Evolutionary conservation across 2,113 vertebrate genomes (phyloP).

Genomic region (Gyps fulvus): DNA sequence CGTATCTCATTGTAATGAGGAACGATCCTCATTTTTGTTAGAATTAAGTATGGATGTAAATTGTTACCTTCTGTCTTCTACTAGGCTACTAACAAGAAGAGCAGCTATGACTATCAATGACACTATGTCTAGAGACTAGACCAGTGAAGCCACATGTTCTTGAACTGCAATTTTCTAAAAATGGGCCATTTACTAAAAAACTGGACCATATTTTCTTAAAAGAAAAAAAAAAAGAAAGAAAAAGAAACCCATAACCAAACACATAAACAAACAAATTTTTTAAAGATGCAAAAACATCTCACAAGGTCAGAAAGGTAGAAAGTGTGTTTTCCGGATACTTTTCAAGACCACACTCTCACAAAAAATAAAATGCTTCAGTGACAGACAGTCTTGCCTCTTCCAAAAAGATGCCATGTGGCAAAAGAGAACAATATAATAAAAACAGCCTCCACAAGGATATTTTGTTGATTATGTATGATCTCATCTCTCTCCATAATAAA

Average conservation of each 20-base stretch:
- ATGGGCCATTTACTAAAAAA: not conserved
- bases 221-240: not conserved
- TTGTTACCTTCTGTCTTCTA: not conserved
- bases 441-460: not conserved
- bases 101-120: not conserved
- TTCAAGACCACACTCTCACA: not conserved
- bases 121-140: not conserved
- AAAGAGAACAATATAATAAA: slow-evolving; percentile 3
- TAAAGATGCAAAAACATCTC: not conserved
- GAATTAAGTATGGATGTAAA: not conserved
- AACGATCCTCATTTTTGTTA: not conserved
- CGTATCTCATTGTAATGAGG: not conserved
- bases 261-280: fast-evolving
- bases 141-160: not conserved
- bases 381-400: not conserved
- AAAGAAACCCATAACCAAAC: not conserved
- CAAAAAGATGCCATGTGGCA: not conserved
- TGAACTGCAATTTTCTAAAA: not conserved
- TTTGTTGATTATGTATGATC: not conserved
- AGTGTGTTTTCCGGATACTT: not conserved
- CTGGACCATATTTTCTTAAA: not conserved
- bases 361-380: not conserved
- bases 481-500: slow-evolving; percentile 39
- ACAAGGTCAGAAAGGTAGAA: not conserved
- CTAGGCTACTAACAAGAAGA: not conserved